Evolutionary conservation across 2,888 invertebrate species (phyloP), one percentile per base, ranked within the genome.

Genomic region (Scotopteryx bipunctaria): DNA sequence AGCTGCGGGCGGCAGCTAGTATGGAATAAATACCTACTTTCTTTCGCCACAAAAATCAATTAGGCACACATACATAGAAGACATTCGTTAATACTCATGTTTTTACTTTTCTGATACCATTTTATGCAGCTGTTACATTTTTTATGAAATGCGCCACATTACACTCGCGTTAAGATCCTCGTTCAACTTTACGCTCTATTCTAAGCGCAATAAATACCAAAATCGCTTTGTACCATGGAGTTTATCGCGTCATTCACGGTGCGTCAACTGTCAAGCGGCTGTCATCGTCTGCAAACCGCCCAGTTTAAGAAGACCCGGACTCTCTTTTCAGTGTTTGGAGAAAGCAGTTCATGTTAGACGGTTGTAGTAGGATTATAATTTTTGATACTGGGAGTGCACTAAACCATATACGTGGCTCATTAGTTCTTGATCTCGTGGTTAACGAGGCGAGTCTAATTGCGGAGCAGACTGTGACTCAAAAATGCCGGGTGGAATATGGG

Each of bases 381-480:
- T 83, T 83, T 83, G 82, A 83, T 83, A 80, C 81, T 79, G 70
- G 63, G 73, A 81, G 78, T 81, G 83, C 80, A 84, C 77, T 81
- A 83, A 81, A 80, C 78, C 84, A 80, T 84, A 81, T 80, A 81
- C 81, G 79, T 82, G 82, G 86, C 84, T 84, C 85, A 86, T 86
- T 86, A 85, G 85, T 77, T 85, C 83, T 80, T 80, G 83, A 85
- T 84, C 85, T 78, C 77, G 73, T 66, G 75, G 63, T 76, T 78
- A 87, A 86, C 86, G 87, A 85, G 82, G 70, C 86, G 81, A 61
- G 64, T 67, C 81, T 85, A 86, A 86, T 86, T 85, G 85, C 85
- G 83, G 75, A 66, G 66, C 69, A 62, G 66, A 64, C 67, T 67
- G 64, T 63, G 63, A 68, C 67, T 68, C 76, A 79, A 81, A 81